Conservation (phyloP, 2,888 invertebrate genomes). For the Vanessa cardui region DNA sequence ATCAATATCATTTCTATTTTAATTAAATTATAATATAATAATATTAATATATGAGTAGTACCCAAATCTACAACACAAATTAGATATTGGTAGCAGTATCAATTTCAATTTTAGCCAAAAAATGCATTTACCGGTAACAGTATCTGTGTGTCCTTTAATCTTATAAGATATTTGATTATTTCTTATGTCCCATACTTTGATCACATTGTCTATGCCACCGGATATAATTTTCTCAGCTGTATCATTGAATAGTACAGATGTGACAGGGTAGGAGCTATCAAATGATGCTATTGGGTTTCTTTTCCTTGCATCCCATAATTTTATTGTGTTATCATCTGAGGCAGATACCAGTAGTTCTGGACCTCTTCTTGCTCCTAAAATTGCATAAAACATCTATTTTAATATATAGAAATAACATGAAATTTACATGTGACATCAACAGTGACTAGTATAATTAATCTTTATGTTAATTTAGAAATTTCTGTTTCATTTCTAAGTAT, state of each 20-base stretch:
- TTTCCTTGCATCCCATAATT: conserved; percentile 96
- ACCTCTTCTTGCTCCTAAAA: conserved; percentile 90
- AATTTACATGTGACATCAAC: no score
- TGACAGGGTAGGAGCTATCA: conserved; percentile 89
- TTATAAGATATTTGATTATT: conserved; percentile 92
- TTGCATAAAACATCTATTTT: neutral
- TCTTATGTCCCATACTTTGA: conserved; percentile 98
- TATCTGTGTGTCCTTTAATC: conserved; percentile 97
- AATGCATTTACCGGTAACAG: conserved; percentile 88
- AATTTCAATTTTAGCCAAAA: no score
- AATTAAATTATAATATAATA: no score
- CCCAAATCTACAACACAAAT: no score
- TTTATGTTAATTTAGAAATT: no score
- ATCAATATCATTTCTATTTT: no score
- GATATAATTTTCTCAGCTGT: conserved; percentile 97
- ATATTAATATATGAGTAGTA: neutral
- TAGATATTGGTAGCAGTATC: no score
- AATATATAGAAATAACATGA: no score
- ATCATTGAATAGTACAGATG: conserved; percentile 96
- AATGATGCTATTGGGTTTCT: conserved; percentile 89
- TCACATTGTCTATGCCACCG: conserved; percentile 98
- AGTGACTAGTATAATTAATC: no score
- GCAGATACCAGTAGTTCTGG: conserved; percentile 95
- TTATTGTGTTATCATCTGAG: conserved; percentile 96
- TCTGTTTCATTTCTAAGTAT: no score